Evolutionary conservation across 2,797 vertebrate genomes (phyloP).

Genomic region (Craterocephalus amniculus): DNA sequence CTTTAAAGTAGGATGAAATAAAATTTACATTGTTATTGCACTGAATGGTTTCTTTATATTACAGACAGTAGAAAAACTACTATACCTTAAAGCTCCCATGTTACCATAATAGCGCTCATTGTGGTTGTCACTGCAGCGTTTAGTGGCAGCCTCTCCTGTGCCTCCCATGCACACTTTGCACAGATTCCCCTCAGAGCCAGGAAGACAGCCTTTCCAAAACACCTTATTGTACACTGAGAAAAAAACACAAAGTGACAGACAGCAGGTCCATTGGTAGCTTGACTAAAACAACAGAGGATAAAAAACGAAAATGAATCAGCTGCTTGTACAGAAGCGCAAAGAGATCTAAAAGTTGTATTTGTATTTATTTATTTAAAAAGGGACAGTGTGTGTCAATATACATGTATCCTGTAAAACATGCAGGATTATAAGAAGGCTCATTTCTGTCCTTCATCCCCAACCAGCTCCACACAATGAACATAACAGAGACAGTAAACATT

Average conservation of each 20-base stretch:
- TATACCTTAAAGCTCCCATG: conserved; percentile 89
- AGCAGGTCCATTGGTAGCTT: background rate
- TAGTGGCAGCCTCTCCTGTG: conserved; percentile 82
- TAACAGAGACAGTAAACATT: too few species aligned
- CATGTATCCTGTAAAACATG: too few species aligned
- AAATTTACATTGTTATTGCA: background rate
- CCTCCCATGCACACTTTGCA: conserved; percentile 93
- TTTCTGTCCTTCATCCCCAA: too few species aligned
- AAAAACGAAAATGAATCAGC: background rate
- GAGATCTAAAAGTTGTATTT: too few species aligned
- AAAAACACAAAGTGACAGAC: conserved; percentile 27
- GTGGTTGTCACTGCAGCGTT: conserved; percentile 89
- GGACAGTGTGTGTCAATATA: too few species aligned
- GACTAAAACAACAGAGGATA: background rate
- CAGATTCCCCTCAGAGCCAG: conserved; percentile 85
- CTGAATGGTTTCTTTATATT: background rate
- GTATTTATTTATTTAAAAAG: too few species aligned
- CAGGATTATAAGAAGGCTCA: too few species aligned
- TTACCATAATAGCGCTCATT: conserved; percentile 93
- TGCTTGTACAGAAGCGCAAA: background rate
- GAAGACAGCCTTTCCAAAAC: conserved; percentile 94
- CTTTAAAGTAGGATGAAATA: too few species aligned
- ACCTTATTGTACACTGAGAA: conserved; percentile 83
- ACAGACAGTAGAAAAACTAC: conserved; percentile 10
- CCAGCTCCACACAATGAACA: too few species aligned